Evolutionary conservation across 2,888 invertebrate species (phyloP), one percentile per base, ranked within the genome.

Genomic region (Ectemnius lituratus): DNA sequence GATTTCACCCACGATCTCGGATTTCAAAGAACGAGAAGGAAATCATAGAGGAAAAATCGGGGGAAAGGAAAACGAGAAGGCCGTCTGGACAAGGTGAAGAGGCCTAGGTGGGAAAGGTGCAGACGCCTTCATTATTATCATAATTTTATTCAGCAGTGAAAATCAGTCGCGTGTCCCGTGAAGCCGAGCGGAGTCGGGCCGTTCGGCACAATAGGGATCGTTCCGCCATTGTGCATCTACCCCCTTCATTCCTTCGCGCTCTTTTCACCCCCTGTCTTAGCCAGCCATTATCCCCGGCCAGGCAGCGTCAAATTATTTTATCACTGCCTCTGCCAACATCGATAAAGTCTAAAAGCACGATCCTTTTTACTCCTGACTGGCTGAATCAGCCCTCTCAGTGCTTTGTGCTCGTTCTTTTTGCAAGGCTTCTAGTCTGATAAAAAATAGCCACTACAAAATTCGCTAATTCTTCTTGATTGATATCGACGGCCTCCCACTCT

Each of bases 141-240:
- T 89, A 88, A 89, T 89, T 88, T 88, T 87, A 89, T 89, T 88
- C 88, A 88, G 84, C 83, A 84, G 79, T 80, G 84, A 87, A 88
- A 88, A 88, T 88, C 88, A 88, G 86, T 85, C 85, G 85, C 84
- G 83, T 87, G 85, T 85, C 83, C 78, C 80, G 72, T 69, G 81
- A 82, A 82, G 75, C 70, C 70, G 73, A 59, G 64, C 70, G 52
- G 69, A 69, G 76, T 72, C 60, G 67, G 76, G 5, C 52, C 14
- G 52, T 52, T 52, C 52, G 80, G 76, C 81, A 87, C 85, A 87
- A 87, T 87, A 83, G 80, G 74, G 80, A 79, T 77, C 82, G 81
- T 75, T 83, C 79, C 70, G 75, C 82, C 75, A 84, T 87, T 87
- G 85, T 87, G 67, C 73, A 67, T 71, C 76, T 70, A 67, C 79